phyloP scores from a whole-genome alignment of 2,888 invertebrate genomes.

The Athalia cordata region DNA sequence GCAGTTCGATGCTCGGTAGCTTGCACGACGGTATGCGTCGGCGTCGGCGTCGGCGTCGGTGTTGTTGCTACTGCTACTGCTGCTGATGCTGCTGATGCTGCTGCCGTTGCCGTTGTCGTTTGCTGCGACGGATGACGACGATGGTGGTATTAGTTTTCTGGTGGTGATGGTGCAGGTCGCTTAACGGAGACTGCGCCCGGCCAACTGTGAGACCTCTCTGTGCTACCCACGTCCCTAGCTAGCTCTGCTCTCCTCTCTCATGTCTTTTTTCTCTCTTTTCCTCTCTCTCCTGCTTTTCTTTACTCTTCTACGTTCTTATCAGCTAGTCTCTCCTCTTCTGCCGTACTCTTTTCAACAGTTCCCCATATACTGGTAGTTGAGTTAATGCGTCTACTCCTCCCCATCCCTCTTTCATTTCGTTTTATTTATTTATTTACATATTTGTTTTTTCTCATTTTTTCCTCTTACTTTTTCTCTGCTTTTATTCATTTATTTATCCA shows the following conservation, averaged over 20 bases:
- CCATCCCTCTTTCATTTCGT: too few relatives aligned
- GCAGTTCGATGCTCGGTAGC: conserved; percentile 51
- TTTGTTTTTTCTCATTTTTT: too few relatives aligned
- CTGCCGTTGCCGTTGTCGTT: conserved; percentile 24
- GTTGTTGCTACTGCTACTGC: conserved; percentile 13
- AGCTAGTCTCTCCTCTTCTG: conserved; percentile 23
- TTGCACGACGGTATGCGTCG: conserved; percentile 45
- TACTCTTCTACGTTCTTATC: conserved; percentile 8
- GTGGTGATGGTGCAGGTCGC: conserved; percentile 57
- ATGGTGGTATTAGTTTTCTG: conserved; percentile 49
- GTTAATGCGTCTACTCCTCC: too few relatives aligned
- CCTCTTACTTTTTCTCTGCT: too few relatives aligned
- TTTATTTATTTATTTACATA: too few relatives aligned
- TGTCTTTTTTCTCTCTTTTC: background rate
- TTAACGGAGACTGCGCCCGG: conserved; percentile 61
- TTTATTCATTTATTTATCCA: too few relatives aligned
- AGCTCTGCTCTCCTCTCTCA: conserved; percentile 49
- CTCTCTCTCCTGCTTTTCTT: background rate
- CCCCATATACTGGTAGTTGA: background rate
- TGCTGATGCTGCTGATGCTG: conserved; percentile 34
- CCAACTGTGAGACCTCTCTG: conserved; percentile 18
- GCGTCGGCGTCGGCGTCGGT: conserved; percentile 49
- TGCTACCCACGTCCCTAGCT: conserved; percentile 13
- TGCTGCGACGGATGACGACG: conserved; percentile 41
- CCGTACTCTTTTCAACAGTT: conserved; percentile 15